These are phyloP conservation scores for Taphrorychus bicolor DNA, from an alignment of 2,888 invertebrate genomes.

Conservation along the genomic window DNA sequence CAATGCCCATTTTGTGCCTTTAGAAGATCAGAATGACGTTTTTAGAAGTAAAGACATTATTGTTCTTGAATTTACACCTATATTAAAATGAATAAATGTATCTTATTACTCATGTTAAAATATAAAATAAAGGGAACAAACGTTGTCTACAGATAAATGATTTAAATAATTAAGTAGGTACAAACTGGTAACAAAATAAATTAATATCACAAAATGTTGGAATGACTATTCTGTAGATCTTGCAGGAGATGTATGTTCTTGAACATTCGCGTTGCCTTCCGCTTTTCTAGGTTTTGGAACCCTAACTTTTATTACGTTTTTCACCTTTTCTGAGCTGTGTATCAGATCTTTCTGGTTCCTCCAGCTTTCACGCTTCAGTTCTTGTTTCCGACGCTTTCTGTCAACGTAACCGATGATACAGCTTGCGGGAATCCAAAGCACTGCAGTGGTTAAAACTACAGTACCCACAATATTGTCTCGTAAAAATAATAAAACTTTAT, in stretches of 20 bases:
- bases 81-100: not conserved
- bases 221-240: constrained; percentile 30
- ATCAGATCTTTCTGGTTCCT: constrained; percentile 72
- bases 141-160: too few relatives aligned
- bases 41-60: constrained; percentile 66
- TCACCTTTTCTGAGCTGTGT: constrained; percentile 72
- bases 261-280: constrained; percentile 2
- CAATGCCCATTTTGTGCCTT: constrained; percentile 62
- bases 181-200: constrained; percentile 22
- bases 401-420: constrained; percentile 88
- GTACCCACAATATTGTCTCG: constrained; percentile 94
- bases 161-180: too few relatives aligned
- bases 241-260: constrained; percentile 23
- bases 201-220: constrained; percentile 29
- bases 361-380: constrained; percentile 77
- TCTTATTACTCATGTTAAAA: too few relatives aligned
- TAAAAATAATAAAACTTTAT: constrained; percentile 86
- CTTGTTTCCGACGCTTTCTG: constrained; percentile 73
- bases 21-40: constrained; percentile 67
- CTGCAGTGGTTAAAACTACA: constrained; percentile 87
- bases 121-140: too few relatives aligned
- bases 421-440: constrained; percentile 94
- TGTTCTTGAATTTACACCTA: constrained; percentile 12
- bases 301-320: constrained; percentile 73
- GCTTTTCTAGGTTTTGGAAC: constrained; percentile 49